Percentiles rank a stretch among this genome's conserved stretches.
Evolutionary conservation across 92 coral and sea anemone species (phyloP).

Genomic region (Paragorgia papillata): DNA sequence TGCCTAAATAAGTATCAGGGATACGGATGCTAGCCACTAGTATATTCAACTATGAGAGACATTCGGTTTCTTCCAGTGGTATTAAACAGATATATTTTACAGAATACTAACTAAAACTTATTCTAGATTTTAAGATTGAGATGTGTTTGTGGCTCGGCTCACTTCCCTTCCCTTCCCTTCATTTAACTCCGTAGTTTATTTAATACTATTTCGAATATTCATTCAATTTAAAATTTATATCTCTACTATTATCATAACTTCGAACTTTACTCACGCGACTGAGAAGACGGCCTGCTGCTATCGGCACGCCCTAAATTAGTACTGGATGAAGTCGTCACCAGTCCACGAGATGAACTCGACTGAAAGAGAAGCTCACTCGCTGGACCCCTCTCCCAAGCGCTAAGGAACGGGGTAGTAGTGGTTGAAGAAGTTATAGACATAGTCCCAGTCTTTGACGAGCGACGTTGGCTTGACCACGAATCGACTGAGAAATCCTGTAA

Average conservation of each 20-base stretch:
- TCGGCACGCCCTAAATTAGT: constrained; percentile 7
- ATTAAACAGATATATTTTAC: too few relatives aligned
- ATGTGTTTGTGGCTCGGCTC: too few relatives aligned
- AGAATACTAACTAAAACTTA: too few relatives aligned
- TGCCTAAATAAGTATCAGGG: too few relatives aligned
- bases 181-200: too few relatives aligned
- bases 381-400: constrained; percentile 39
- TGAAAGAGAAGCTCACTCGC: constrained; percentile 37
- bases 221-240: too few relatives aligned
- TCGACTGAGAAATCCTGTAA: constrained; percentile 14
- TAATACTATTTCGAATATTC: too few relatives aligned
- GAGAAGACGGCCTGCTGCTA: neutral
- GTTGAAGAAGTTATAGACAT: neutral
- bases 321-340: constrained; percentile 1
- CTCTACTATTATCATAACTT: neutral
- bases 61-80: too few relatives aligned
- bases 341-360: constrained; percentile 26
- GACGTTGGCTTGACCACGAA: constrained; percentile 20
- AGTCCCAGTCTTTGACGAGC: constrained; percentile 7
- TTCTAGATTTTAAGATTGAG: too few relatives aligned
- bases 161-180: too few relatives aligned
- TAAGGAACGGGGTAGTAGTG: constrained; percentile 1
- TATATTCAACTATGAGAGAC: too few relatives aligned
- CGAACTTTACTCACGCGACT: constrained; percentile 19
- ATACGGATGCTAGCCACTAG: too few relatives aligned